Evolutionary conservation across 2,113 vertebrate species (phyloP), one percentile per base, ranked within the genome.

Genomic region (Blennius ocellaris): DNA sequence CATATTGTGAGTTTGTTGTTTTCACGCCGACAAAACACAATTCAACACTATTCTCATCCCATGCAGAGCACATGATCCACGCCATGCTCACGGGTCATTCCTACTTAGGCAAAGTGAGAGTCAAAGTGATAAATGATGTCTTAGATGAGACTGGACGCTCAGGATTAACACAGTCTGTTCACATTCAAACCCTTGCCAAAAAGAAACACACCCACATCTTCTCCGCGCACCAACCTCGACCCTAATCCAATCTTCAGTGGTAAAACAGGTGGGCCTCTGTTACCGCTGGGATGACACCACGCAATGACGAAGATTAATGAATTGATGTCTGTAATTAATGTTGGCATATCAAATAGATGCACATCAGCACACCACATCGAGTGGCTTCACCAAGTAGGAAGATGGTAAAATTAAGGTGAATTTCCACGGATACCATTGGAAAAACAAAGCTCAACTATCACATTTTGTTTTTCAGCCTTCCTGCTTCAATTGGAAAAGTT

Each of bases 141-240:
- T 71, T 69, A 51, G 76, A 90, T 75, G 40, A 68, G 55, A 11
- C 14, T 73, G 44, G 90, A 88, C 72, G 4, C 80, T 58, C 53
- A 44, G 37, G 44, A 89, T 90, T 67, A 84, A 65, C 76, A 75
- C 86, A 80, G 85, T 82, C 84, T 91, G 91, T 81, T 90, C 80
- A 49, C 64, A 59, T 81, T 83, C 55, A 73, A 57, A 21, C 17
- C 2, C 16, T 54, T 83, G 89, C 87, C 89, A 86, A 86, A 86
- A 77, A 73, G 53, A 55, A 78, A 83, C 73, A 69, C 11, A 43
- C 56, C 56, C 2, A 9, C 47, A 38, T 81, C 83, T 78, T 84
- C 54, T 14, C 43, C 0, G 51, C 61, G 73, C 14, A 53, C 45
- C 60, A 58, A 76, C 51, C 62, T 47, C 52, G 49, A 57, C 54